Base-by-base conservation (phyloP, 2,113 vertebrate species). In the Mormyrus iriodes region DNA sequence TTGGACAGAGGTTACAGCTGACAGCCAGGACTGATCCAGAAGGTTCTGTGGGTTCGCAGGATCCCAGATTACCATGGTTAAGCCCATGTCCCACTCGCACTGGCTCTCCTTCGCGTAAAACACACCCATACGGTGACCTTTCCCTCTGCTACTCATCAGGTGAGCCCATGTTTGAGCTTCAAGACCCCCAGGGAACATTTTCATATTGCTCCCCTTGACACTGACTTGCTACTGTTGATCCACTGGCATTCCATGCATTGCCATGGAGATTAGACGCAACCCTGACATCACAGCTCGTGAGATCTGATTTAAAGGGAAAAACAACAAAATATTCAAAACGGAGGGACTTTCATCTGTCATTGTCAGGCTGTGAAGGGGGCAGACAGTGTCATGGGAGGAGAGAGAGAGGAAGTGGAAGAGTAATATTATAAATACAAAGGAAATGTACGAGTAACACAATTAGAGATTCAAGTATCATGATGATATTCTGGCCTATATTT, bases 361-460 rank as follows among this genome's bases (percentile, higher is more conserved):
- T 48, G 82, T 85, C 82, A 10, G 44, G 39, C 82, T 85, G 19
- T 49, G 82, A 85, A 24, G 82, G 49, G 82, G 44, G 9, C 21
- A 44, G 42, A 24, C 42, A 15, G 15, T 85, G 82, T 49, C 42
- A 85, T 46, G 39, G 44, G 15, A 49, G 82, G 39, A n/a, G 17
- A 85, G 44, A 85, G 44, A 85, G 46, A 46, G 44, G 82, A 85
- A 27, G 42, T 85, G 82, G 73, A 79, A 17, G 73, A 79, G 73
- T 42, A 79, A 39, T 79, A 42, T 79, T 39, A 79, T 79, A 79
- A 79, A 79, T 79, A 79, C 73, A 76, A 76, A 76, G 69, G 69
- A 76, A 76, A 76, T 39, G 69, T 79, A 79, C 10, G 27, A 69
- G 73, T 39, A 79, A 39, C 35, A 79, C 73, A 79, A 79, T 79